Percentiles rank a stretch among this genome's conserved stretches.
Conservation (phyloP, 2,113 vertebrate species). For the Antennarius striatus region DNA sequence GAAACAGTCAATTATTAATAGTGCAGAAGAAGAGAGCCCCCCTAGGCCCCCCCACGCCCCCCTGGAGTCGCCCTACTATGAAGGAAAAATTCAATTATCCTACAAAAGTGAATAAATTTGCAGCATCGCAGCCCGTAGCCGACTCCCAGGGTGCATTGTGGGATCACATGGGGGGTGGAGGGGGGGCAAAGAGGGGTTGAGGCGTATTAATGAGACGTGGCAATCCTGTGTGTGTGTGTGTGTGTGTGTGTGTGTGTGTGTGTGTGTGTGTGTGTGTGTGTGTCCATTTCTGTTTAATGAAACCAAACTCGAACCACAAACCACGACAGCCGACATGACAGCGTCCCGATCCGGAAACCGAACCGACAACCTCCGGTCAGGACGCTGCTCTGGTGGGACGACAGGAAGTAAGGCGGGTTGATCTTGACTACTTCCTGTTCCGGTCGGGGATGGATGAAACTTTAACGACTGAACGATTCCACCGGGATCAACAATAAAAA, state of each 20-base stretch:
- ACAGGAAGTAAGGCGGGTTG: too few species aligned
- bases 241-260: constrained; percentile 7
- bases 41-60: constrained; percentile 35
- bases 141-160: constrained; percentile 67
- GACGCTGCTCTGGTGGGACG: too few species aligned
- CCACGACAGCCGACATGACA: too few species aligned
- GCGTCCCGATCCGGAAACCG: too few species aligned
- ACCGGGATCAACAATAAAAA: too few species aligned
- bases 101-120: constrained; percentile 82
- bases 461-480: too few species aligned
- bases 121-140: constrained; percentile 58
- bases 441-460: too few species aligned
- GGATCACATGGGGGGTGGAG: constrained; percentile 31
- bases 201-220: constrained; percentile 60
- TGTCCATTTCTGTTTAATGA: too few species aligned
- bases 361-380: too few species aligned
- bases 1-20: constrained; percentile 73
- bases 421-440: too few species aligned
- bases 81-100: constrained; percentile 81
- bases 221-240: constrained; percentile 43
- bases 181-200: constrained; percentile 13
- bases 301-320: too few species aligned
- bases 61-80: constrained; percentile 68
- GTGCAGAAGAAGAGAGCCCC: constrained; percentile 28
- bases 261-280: too few species aligned